Base-by-base conservation (phyloP, 2,888 invertebrate genomes). In the Drosophila ezoana region DNA sequence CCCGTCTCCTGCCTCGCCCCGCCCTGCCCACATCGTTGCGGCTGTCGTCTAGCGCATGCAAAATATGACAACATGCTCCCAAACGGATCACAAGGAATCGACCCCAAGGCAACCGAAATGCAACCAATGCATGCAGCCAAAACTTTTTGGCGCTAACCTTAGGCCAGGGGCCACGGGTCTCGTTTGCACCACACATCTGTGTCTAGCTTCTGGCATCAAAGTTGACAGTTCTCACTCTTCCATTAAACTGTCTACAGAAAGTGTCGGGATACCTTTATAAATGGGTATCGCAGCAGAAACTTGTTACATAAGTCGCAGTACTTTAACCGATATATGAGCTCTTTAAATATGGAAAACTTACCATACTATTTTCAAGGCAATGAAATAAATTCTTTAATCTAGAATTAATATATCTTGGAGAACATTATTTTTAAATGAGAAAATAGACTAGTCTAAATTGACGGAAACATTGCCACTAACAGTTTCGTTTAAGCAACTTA, bases 1-100 rank as follows among this genome's bases (percentile, higher is more conserved):
- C 45, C 38, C 16, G 4, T 9, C 44, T 10, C 13, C 4, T 6
- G 9, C 2, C 35, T 18, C n/a, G 23, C 35, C 23, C 9, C 18
- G 8, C 11, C 20, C 38, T 1, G 8, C 67, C 33, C 37, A 3
- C 11, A 49, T 56, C 47, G 57, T 45, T 47, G 51, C 60, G 47
- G 48, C 53, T 73, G 76, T 62, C 61, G 54, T 52, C 54, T 58
- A 63, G 49, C 47, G 56, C 83, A 74, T 79, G 86, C 86, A 81
- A 83, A 76, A 81, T 89, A 81, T 89, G 88, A 85, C 88, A 85
- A 76, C 72, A 70, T 81, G 65, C 49, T 43, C 61, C 56, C 53
- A 49, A 56, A 57, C 69, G 59, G 61, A 60, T 67, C 77, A 65
- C 20, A 52, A 52, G 37, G 43, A 60, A 41, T 28, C 58, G 59